phyloP scores from a whole-genome alignment of 92 coral and sea anemone species.

The Phymanthus crucifer region DNA sequence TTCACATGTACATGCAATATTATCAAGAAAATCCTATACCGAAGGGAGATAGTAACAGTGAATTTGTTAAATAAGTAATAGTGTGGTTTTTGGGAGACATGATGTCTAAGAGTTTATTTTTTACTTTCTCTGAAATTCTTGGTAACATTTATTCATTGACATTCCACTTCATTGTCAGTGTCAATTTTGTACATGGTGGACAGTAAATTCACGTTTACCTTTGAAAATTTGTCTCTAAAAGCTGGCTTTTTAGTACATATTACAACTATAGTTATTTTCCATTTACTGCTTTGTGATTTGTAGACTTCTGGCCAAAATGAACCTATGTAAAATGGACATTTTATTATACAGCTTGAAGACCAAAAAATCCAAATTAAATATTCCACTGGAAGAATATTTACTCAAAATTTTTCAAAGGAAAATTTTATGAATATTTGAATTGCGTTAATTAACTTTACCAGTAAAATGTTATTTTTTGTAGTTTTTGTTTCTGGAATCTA shows the following conservation, averaged over 20 bases:
- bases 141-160: background rate
- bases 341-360: no score
- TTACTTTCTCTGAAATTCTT: background rate
- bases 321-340: no score
- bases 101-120: background rate
- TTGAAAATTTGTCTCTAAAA: background rate
- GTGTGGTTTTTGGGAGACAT: background rate
- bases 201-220: background rate
- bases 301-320: background rate
- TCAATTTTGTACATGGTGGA: conserved; percentile 4
- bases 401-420: no score
- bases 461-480: no score
- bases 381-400: no score
- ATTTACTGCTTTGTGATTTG: background rate
- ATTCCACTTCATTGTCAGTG: background rate
- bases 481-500: no score
- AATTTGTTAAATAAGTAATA: background rate
- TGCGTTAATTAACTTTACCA: no score
- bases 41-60: conserved; percentile 2
- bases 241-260: conserved; percentile 3
- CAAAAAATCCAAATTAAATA: no score
- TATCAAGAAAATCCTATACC: background rate
- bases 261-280: background rate
- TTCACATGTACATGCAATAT: conserved; percentile 25
- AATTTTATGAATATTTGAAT: no score